A percentile compares a stretch with the other conserved stretches of the same genome.
Evolutionary conservation across 2,797 vertebrate species (phyloP).

Genomic region (Leptatherina wallacei): DNA sequence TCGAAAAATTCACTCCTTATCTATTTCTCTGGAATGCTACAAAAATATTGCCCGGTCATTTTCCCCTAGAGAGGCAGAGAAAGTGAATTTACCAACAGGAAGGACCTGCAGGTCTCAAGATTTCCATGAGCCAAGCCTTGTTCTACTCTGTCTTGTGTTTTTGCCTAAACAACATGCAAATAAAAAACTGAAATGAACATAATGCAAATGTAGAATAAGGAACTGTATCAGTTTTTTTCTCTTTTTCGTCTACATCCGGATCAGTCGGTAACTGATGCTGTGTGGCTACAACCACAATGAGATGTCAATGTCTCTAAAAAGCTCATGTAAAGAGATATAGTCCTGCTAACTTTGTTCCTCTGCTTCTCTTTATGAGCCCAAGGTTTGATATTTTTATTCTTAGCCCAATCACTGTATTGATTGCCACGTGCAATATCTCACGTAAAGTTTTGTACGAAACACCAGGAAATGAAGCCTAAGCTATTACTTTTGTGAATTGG

Average conservation of each 20-base stretch:
- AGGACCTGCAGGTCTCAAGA: neutral
- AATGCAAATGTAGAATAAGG: conserved; percentile 10
- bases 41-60: conserved; percentile 6
- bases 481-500: no score
- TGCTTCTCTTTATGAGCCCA: neutral
- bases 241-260: neutral
- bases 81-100: neutral
- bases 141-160: neutral
- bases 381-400: neutral
- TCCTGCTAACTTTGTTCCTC: neutral
- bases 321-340: neutral
- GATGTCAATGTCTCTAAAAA: no score
- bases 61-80: neutral
- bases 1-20: conserved; percentile 22
- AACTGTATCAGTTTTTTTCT: neutral
- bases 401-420: neutral
- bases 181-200: neutral
- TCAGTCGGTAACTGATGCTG: neutral
- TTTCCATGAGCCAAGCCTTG: conserved; percentile 9
- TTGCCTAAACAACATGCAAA: conserved; percentile 13
- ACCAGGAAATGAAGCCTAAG: no score
- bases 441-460: no score
- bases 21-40: conserved; percentile 28
- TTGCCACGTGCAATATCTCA: neutral
- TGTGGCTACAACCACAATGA: neutral